Percentiles rank a stretch among this genome's conserved stretches.
Conservation (phyloP, 2,888 invertebrate genomes). For the Mesorhabditis spiculigera region DNA sequence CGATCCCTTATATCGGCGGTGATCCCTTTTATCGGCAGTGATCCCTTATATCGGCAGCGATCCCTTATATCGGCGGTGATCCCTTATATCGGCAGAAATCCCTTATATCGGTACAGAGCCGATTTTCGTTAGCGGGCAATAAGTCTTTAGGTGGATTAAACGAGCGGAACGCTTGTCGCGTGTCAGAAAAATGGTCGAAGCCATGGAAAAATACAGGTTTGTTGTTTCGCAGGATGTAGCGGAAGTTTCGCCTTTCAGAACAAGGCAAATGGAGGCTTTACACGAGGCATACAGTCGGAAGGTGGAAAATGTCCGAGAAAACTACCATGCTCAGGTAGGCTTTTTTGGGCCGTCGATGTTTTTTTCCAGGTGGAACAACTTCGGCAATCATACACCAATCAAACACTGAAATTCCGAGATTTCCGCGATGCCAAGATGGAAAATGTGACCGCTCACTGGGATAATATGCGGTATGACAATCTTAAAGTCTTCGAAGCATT, state of each 20-base stretch:
- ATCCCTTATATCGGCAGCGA: too few relatives aligned
- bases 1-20: too few relatives aligned
- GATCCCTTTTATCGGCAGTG: too few relatives aligned
- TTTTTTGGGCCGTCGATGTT: background rate
- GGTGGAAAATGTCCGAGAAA: slow-evolving; percentile 45
- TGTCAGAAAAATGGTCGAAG: slow-evolving; percentile 55
- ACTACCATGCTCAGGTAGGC: slow-evolving; percentile 50
- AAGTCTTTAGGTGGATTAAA: background rate
- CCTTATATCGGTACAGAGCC: too few relatives aligned
- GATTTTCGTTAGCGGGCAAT: background rate
- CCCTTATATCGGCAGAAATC: too few relatives aligned
- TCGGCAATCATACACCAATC: slow-evolving; percentile 46
- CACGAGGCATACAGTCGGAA: slow-evolving; percentile 53
- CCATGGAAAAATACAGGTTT: slow-evolving; percentile 55
- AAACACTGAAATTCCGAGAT: slow-evolving; percentile 52
- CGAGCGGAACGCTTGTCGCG: slow-evolving; percentile 50
- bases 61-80: too few relatives aligned
- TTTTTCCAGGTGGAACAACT: slow-evolving; percentile 43
- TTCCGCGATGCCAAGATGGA: slow-evolving; percentile 54
- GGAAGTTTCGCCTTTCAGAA: slow-evolving; percentile 11
- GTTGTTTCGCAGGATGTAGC: background rate
- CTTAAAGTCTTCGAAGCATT: background rate
- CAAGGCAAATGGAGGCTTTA: slow-evolving; percentile 51
- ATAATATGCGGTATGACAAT: slow-evolving; percentile 28
- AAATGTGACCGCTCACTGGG: slow-evolving; percentile 49